Evolutionary conservation across 2,888 invertebrate genomes (phyloP), one percentile per base, ranked within the genome.

Genomic region (Trilocha varians): DNA sequence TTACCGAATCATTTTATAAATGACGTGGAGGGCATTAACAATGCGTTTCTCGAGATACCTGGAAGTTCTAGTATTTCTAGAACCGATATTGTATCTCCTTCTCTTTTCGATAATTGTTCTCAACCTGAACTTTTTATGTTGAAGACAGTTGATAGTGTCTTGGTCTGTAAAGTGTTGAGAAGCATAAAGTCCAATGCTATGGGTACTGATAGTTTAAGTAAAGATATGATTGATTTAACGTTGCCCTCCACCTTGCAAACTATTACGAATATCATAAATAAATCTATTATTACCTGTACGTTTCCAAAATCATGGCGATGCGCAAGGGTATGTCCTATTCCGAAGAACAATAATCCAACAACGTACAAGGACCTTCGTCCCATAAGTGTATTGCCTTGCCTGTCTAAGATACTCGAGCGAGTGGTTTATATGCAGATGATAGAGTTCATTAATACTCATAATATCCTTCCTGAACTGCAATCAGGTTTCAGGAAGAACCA

Each of bases 401-500:
- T 50, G 1, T 50, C 50, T 0, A 43, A 46, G n/a, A 16, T 46
- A 1, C 13, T 46, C 13, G 43, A 45, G 15, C 42, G 38, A 8
- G 38, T 44, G 4, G 45, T 49, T 1, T 37, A 36, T n/a, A 8
- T 5, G 1, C 47, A 50, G 11, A 3, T 47, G 0, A 14, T 15
- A 0, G 11, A 34, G 1, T 50, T 40, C 15, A 11, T 53, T 1
- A 46, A 51, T 15, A 5, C 1, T 5, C 38, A 49, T 15, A 36
- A 46, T 1, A 41, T 52, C 0, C 34, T 52, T 4, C 46, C 49
- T 1, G 11, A 33, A 8, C 11, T 41, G 1, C 52, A 55, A n/a
- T 53, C 50, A 1, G 55, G 51, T 0, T 52, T n/a, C n/a, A n/a
- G n/a, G n/a, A n/a, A n/a, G n/a, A n/a, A n/a, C n/a, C n/a, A n/a